phyloP scores from a whole-genome alignment of 2,888 invertebrate species.

The Tanypteryx hageni region DNA sequence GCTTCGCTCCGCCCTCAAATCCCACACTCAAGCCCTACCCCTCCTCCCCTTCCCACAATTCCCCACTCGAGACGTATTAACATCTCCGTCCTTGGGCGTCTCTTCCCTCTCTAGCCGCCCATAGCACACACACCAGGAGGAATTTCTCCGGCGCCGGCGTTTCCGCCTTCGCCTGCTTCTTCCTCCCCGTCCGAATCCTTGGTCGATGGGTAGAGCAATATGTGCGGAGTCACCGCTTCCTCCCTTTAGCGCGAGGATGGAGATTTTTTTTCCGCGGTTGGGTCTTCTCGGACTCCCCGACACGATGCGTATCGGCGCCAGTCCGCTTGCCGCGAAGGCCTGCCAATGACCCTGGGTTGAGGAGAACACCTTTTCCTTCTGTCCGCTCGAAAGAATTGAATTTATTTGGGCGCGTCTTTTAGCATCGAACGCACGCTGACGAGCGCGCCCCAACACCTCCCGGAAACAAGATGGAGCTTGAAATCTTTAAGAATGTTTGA shows the following conservation, averaged over 20 bases:
- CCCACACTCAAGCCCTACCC: not conserved
- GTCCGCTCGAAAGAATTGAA: not conserved
- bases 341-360: constrained; percentile 45
- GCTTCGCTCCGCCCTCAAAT: not conserved
- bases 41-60: too few species aligned
- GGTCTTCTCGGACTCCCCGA: not conserved
- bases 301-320: not conserved
- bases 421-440: not conserved
- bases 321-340: constrained; percentile 9
- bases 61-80: not conserved
- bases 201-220: too few species aligned
- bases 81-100: not conserved
- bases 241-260: not conserved
- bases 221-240: too few species aligned
- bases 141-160: not conserved
- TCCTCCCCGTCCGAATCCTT: not conserved
- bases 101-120: not conserved
- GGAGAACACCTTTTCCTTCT: not conserved
- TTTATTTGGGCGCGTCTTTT: not conserved
- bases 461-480: too few species aligned
- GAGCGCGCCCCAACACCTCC: not conserved
- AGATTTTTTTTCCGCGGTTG: too few species aligned
- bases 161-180: not conserved
- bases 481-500: too few species aligned
- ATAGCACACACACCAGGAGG: not conserved